Evolutionary conservation across 2,113 vertebrate genomes (phyloP), one percentile per base, ranked within the genome.

Genomic region (Phyllostomus hastatus): DNA sequence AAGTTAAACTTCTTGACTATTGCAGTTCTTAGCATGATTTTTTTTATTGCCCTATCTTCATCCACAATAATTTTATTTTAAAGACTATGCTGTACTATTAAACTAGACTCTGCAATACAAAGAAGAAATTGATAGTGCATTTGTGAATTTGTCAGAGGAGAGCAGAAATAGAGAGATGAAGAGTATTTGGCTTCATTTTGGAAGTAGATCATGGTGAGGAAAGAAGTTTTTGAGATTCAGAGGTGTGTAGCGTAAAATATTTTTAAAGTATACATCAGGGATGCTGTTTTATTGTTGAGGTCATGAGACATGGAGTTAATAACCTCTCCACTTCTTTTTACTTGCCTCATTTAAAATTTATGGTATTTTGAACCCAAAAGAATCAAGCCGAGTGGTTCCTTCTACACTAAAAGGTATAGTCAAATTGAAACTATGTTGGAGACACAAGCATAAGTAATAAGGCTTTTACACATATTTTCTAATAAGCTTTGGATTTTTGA

Each of bases 301-400:
- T 54, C 28, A 20, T 88, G 81, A 95, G 86, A 95, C 95, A 95
- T 82, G 81, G 86, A 94, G 72, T 82, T 94, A 82, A 90, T 90
- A 92, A 95, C 64, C 54, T 96, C 88, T 95, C 57, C 11, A 83
- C 81, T 54, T 92, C 43, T 94, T 93, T 92, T 92, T 89, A 87
- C 85, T 85, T 92, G 26, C 64, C 46, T 95, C 94, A 95, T 97
- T 97, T 94, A 97, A 97, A 95, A 92, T 95, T 91, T 96, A 97
- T 92, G 78, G 78, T 95, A 95, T 92, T 95, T 88, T 86, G 96
- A 96, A 80, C 81, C 78, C 52, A 17, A 90, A 96, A 91, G 78
- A 96, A 57, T 96, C 20, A 82, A 81, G 35, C 52, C n/a, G 19
- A 95, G 43, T 83, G 20, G 67, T 88, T 97, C 76, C 61, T 33